Conservation (phyloP, 2,888 invertebrate genomes). For the Matsumyia berberina region DNA sequence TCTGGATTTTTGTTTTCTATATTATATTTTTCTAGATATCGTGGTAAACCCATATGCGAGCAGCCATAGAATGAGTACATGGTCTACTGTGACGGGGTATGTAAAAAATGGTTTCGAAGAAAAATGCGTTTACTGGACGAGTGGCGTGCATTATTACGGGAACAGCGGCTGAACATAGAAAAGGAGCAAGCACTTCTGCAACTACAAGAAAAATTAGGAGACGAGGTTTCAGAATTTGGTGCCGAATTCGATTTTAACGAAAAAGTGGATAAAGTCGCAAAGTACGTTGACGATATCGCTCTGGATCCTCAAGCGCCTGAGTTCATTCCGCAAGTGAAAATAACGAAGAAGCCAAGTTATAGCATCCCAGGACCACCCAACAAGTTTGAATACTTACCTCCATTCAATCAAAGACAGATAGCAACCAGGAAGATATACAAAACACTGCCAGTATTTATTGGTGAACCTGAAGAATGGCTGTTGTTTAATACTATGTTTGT, state of each 20-base stretch:
- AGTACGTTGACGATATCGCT: not conserved
- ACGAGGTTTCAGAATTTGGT: not conserved
- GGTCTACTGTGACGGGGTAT: not conserved
- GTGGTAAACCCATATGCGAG: too few species aligned
- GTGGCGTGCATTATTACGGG: not conserved
- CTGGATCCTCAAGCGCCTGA: not conserved
- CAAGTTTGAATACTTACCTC: not conserved
- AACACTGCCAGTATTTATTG: constrained; percentile 12
- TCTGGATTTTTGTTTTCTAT: too few species aligned
- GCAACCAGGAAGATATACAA: constrained; percentile 18
- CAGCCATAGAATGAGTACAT: not conserved
- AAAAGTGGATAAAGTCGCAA: not conserved
- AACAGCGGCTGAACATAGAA: not conserved
- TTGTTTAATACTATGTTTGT: constrained; percentile 20
- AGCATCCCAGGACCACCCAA: not conserved
- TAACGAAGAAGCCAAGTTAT: not conserved
- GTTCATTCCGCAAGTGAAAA: not conserved
- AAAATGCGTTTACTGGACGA: not conserved
- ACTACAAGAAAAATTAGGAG: not conserved
- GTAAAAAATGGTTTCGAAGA: not conserved
- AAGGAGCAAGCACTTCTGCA: not conserved
- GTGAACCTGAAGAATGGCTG: constrained; percentile 14
- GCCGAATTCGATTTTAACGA: not conserved
- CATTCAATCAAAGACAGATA: not conserved
- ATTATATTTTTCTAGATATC: too few species aligned